Base-by-base conservation (phyloP, 2,888 invertebrate genomes). In the Drosophila rellima region DNA sequence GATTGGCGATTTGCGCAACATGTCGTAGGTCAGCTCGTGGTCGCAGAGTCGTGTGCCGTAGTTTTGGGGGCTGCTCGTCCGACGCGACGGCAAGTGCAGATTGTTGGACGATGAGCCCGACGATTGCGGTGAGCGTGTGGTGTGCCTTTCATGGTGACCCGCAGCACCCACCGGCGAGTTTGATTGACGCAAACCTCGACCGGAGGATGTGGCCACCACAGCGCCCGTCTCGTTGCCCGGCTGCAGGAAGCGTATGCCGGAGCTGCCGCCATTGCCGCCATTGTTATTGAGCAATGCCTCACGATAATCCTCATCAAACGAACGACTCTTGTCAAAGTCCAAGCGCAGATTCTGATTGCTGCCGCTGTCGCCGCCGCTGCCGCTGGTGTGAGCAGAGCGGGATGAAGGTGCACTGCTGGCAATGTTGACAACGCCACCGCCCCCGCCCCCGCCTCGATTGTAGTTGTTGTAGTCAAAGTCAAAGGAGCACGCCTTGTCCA, bases 21-120 rank as follows among this genome's bases (percentile, higher is more conserved):
- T 90, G 52, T 93, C 93, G 70, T 92, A 93, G 33, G 92, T 91
- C 10, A 93, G 76, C 65, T 93, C 93, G 61, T 92, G 92, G 72
- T 93, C 93, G 65, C 92, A 92, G 3, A 92, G 77, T 0, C 93
- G 88, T 0, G 91, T 92, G 18, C 92, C 93, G 57, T 93, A 92
- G 71, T 90, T 91, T 57, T 91, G 92, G 3, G 92, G 92, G 59
- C 92, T 92, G 48, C 83, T 88, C 0, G 91, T 91, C 45, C 89
- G 90, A 13, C 90, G 90, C 2, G 83, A 72, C 1, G 80, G 78
- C 42, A 88, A 57, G 42, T 84, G 85, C 1, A 91, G 63, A 50
- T 90, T 91, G 44, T 91, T 91, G 6, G 90, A 83, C 0, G 91
- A 91, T 0, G 91, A 91, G 11, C 91, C 91, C 13, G 92, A 91